Evolutionary conservation across 2,888 invertebrate genomes (phyloP), one percentile per base, ranked within the genome.

Genomic region (Sinodicranocentrus sp.): DNA sequence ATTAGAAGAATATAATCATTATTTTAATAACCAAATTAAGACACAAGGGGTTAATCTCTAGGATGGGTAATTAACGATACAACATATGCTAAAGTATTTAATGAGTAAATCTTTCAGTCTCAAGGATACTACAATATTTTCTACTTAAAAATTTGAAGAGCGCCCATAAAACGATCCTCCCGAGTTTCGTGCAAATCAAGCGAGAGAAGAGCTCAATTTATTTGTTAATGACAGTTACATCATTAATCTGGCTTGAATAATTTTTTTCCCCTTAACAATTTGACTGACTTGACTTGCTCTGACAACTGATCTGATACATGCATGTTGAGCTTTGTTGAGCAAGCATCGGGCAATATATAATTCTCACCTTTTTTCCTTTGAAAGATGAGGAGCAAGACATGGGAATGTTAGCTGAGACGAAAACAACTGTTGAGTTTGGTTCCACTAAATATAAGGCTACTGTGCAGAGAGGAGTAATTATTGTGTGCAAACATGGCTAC

Each of bases 401-500:
- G 72, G 21, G 70, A 79, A 79, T n/a, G 79, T 10, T 3, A 48
- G 5, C 15, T 15, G 15, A 48, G 48, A n/a, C 21, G 57, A 73
- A 72, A 72, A 63, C 72, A 61, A 71, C 77, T 77, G 70, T 28
- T 72, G 70, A 61, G 21, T 65, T 43, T 19, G 70, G 54, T 82
- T 61, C 43, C 39, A 19, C n/a, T 28, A n/a, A n/a, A n/a, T 78
- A 43, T 68, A 57, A n/a, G 25, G 61, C 79, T 79, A 54, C 71
- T 71, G 63, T n/a, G 52, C 63, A 61, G 71, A 79, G 79, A 79
- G 79, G 61, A 72, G 72, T 82, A 82, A 82, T 82, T 82, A 82
- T 65, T 82, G 82, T 71, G 82, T 76, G 76, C 82, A 82, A 82
- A 82, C 82, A 82, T 82, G 75, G 75, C 82, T 82, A 82, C 82